Base-by-base conservation (phyloP, 2,113 vertebrate species). In the Rattus rattus region DNA sequence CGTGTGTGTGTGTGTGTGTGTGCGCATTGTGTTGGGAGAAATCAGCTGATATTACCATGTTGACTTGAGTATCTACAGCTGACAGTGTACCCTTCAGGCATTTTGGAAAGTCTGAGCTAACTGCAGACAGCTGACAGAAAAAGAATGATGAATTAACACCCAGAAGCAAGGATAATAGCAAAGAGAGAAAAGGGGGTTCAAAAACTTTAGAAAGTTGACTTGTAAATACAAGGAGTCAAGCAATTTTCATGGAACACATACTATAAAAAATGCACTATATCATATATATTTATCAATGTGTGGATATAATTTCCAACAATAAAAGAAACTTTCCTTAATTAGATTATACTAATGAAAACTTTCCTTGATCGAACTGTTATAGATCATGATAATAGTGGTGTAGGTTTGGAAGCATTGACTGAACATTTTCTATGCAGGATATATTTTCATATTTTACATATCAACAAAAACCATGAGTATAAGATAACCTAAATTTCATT, bases 101-200 rank as follows among this genome's bases (percentile, higher is more conserved):
- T 98, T 98, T 88, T 43, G 12, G 16, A 98, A 98, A 97, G 94
- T 28, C 52, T 98, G 92, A 96, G 17, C 70, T 94, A 93, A 95
- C 20, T 91, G 54, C 10, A 94, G 89, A 94, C 10, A 97, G n/a
- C 80, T 98, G 92, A 72, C 56, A 97, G 65, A n/a, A 88, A 92
- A 92, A 97, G 97, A 96, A 97, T 95, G 97, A 92, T 81, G 67
- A 97, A 97, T 98, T 96, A 98, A 89, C 8, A 95, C 49, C 63
- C 76, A 97, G 39, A 28, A 13, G 2, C 85, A 96, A 90, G 89
- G 24, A 95, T 92, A 95, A 84, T 0, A 84, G 63, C 20, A 94
- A 80, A 94, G 70, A 86, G 5, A 39, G 61, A 67, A 2, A 2
- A 63, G 24, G 24, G 36, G 8, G 36, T 13, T 87, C 83, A 76